Evolutionary conservation across 2,797 vertebrate species (phyloP), one percentile per base, ranked within the genome.

Genomic region (Babyrousa celebensis): DNA sequence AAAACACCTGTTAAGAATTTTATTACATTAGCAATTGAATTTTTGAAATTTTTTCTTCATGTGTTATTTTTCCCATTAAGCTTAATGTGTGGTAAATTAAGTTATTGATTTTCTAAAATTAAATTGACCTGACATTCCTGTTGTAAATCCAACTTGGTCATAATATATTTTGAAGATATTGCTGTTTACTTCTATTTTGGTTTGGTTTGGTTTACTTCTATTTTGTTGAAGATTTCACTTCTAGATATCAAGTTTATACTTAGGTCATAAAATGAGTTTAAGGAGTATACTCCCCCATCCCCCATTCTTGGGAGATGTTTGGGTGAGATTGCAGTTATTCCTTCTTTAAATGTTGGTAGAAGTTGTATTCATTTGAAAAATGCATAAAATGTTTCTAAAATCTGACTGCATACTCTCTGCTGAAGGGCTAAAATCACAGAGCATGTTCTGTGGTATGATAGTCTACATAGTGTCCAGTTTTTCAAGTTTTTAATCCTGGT

Each of bases 81-180:
- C 10, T 83, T 95, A 32, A 91, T 82, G 18, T 60, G 6, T 80
- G 36, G 1, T 96, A 40, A 86, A 82, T 83, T 85, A 62, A 1
- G 54, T 40, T 88, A 29, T 32, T 96, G 25, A 32, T 87, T 90
- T 96, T 95, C 79, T 85, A 40, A 40, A 74, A 29, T 93, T 93
- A 82, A 60, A 96, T 58, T 21, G 92, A 62, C 20, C 52, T 89
- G 75, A 60, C 85, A 27, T 96, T 92, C 25, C 40, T 78, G n/a
- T 6, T 89, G 54, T 77, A 94, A 95, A 89, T 95, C 4, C 6
- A 83, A 32, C 75, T 79, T 89, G n/a, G 18, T 48, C 11, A 14
- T 32, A 14, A 20, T 77, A 40, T 36, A 4, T 72, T 92, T 27
- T 52, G 20, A 71, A 95, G 36, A 40, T 85, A 85, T 67, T 85